phyloP scores from a whole-genome alignment of 2,797 vertebrate species.

The Odontamblyopus lacepedii region DNA sequence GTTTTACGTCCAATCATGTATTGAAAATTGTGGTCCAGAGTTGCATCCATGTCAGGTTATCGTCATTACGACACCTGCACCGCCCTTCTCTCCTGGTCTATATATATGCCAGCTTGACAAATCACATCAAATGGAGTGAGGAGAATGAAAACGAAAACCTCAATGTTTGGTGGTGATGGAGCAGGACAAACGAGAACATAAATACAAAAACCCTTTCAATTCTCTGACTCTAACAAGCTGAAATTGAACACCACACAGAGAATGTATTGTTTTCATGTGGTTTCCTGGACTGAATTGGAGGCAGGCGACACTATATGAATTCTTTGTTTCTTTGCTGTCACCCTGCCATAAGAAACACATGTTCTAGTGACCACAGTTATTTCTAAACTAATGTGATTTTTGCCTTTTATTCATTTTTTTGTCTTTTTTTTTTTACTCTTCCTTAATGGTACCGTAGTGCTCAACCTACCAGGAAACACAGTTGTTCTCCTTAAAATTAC shows the following conservation, averaged over 20 bases:
- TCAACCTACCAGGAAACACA: too few species aligned
- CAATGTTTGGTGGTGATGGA: conserved; percentile 18
- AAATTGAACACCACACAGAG: conserved; percentile 44
- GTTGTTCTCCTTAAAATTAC: not conserved
- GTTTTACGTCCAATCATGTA: conserved; percentile 15
- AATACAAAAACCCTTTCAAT: conserved; percentile 41
- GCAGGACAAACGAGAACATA: conserved; percentile 28
- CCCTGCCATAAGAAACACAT: conserved; percentile 51
- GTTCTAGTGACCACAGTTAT: conserved; percentile 62
- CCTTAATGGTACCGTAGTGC: not conserved
- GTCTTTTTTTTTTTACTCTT: not conserved
- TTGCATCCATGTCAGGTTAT: conserved; percentile 47
- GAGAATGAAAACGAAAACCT: conserved; percentile 12
- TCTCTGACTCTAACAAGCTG: conserved; percentile 27
- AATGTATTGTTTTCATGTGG: conserved; percentile 60
- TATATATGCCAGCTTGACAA: conserved; percentile 64
- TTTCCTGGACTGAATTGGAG: conserved; percentile 47
- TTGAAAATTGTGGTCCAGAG: conserved; percentile 29
- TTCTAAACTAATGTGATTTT: conserved; percentile 39
- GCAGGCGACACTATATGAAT: conserved; percentile 64
- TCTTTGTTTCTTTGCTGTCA: conserved; percentile 25
- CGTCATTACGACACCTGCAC: conserved; percentile 44
- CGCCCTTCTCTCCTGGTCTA: conserved; percentile 25
- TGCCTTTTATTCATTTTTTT: not conserved
- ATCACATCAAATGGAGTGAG: conserved; percentile 48